Base-by-base conservation (phyloP, 2,888 invertebrate genomes). In the Machimus rusticus region DNA sequence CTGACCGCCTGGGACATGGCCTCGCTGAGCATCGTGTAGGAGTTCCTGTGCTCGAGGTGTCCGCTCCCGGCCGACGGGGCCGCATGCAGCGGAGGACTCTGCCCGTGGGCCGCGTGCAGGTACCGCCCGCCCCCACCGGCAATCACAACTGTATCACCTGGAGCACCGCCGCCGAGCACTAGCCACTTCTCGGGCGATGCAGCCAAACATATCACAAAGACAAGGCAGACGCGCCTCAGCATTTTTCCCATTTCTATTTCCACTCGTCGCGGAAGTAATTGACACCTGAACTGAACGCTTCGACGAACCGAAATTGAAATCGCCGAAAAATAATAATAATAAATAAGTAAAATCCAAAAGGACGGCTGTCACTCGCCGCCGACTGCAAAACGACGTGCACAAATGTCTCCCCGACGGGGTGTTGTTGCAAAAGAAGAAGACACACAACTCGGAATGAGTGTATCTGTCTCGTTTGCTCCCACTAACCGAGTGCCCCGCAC, bases 1-100 rank as follows among this genome's bases (percentile, higher is more conserved):
- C 94, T 94, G 88, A 94, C 94, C 37, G 94, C 94, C 91, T 94
- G 93, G 74, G 94, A 94, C 92, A 94, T 93, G 89, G 94, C 94
- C 91, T 95, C 94, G 90, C 94, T 94, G 88, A 94, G 91, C 87
- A 93, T 91, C 89, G 93, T 93, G 89, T 93, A 93, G 55, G 93
- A 93, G 90, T 93, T 93, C 88, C 91, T 90, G 34, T 88, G 88
- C 55, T 91, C 90, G 86, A 91, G 90, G 88, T 90, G 89, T 88
- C 90, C 90, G 77, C 90, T 90, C 51, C 90, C 90, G 37, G 87
- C n/a, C 23, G 86, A 9, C 34, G 90, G 89, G 16, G 43, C 9
- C 43, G 43, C 14, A 9, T 90, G 89, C 77, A 81, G 16, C 28
- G 76, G 28, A 31, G 88, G 37, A 46, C 74, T 78, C 39, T 85